These are phyloP conservation scores for Mesorhabditis spiculigera DNA, from an alignment of 2,888 invertebrate species.

Conservation along the genomic window DNA sequence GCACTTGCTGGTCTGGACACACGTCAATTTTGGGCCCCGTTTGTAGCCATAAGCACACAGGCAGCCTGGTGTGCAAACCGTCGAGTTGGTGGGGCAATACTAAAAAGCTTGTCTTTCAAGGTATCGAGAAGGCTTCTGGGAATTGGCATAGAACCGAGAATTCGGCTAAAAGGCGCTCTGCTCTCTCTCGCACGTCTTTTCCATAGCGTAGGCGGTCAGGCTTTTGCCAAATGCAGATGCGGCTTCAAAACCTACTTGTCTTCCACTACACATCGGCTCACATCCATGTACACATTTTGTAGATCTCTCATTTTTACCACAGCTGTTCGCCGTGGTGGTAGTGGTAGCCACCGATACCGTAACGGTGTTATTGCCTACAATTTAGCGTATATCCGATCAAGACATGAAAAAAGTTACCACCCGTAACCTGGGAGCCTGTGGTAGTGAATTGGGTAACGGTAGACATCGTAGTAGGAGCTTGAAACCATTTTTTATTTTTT, in stretches of 20 bases:
- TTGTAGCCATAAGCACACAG: not conserved
- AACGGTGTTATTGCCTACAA: not conserved
- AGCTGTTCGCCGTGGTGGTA: not conserved
- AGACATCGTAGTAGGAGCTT: not conserved
- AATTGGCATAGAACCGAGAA: too few species aligned
- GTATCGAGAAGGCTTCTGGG: too few species aligned
- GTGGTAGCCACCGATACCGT: not conserved
- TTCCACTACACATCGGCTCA: too few species aligned
- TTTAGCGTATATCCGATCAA: not conserved
- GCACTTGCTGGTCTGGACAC: not conserved
- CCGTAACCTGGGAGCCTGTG: not conserved
- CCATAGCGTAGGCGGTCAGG: too few species aligned
- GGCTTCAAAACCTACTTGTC: too few species aligned
- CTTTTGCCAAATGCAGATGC: too few species aligned
- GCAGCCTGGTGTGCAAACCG: conserved; percentile 2
- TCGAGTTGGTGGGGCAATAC: not conserved
- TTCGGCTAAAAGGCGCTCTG: too few species aligned
- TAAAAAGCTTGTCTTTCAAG: not conserved
- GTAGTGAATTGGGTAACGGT: not conserved
- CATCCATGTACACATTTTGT: too few species aligned
- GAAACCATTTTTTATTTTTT: not conserved
- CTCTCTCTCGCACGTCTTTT: too few species aligned
- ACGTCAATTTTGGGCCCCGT: not conserved
- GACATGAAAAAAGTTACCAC: too few species aligned
- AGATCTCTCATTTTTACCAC: not conserved